Evolutionary conservation across 2,113 vertebrate genomes (phyloP), one percentile per base, ranked within the genome.

Genomic region (Pelecanus crispus): DNA sequence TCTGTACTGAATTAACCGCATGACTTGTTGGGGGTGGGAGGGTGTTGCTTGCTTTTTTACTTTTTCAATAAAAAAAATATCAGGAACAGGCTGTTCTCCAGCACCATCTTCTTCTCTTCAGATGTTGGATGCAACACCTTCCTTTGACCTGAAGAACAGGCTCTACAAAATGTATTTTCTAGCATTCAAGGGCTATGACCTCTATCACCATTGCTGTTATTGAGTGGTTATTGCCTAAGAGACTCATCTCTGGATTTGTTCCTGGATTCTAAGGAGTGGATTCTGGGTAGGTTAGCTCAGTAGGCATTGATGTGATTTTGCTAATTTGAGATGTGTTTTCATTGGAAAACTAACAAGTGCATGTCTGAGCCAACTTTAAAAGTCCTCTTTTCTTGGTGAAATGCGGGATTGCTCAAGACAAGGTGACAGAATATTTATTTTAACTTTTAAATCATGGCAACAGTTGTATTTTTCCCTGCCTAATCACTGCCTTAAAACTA

Each of bases 351-450:
- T 56, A 80, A 63, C 20, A 61, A 86, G 31, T 61, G 20, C 13
- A 4, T 32, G 11, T 52, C 31, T 83, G 95, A 95, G 58, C 66
- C 92, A 88, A 62, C 24, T 80, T 65, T 34, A 52, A 24, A 88
- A 42, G 36, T 72, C 91, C 59, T 66, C 15, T 67, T 73, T 68
- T 89, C 90, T 68, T 79, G 74, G 18, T 90, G 49, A 88, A 85
- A 31, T 65, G 53, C 9, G 3, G 49, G 62, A 90, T 82, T 95
- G 56, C 87, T 90, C 66, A 82, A 94, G 77, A 79, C 16, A 88
- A 94, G 49, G 52, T 81, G 81, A 86, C 83, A 90, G 89, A 86
- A 65, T 91, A 72, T 93, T 94, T 94, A 82, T 93, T 94, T 93
- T 83, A 86, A 66, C 61, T 82, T 81, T 28, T 63, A 90, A 90